Evolutionary conservation across 2,113 vertebrate species (phyloP).

Genomic region (Propithecus coquereli): DNA sequence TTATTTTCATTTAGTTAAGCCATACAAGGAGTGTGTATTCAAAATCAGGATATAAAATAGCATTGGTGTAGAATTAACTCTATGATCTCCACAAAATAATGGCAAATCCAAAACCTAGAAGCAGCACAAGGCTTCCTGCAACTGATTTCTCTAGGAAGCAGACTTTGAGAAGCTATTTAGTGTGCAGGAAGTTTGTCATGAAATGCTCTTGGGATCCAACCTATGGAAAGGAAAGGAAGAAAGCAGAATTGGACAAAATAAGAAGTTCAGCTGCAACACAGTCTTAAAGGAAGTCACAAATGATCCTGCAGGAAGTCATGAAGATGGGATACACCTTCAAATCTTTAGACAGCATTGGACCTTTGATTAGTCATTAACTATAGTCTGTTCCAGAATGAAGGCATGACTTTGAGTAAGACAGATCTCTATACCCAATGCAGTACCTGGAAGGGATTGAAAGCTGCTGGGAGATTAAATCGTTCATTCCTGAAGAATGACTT

Average conservation of each 20-base stretch:
- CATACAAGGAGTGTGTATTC: neutral
- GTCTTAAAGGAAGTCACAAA: accelerated
- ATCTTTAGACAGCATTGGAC: neutral
- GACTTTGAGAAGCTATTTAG: neutral
- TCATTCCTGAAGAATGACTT: neutral
- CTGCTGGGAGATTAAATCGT: neutral
- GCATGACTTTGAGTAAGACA: neutral
- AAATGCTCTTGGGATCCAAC: accelerated
- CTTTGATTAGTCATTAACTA: neutral
- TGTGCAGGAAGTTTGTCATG: neutral
- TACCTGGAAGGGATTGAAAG: neutral
- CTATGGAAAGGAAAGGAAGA: neutral
- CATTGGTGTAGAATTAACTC: neutral
- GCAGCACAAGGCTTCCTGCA: neutral
- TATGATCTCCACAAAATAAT: neutral
- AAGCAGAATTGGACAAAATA: neutral
- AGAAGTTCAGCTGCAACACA: neutral
- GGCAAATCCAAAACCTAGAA: neutral
- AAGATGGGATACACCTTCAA: neutral
- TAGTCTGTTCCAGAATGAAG: neutral
- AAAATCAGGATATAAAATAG: neutral
- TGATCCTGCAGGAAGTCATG: neutral
- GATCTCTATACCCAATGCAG: neutral
- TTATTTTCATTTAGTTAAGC: neutral
- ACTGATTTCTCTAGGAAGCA: neutral